A percentile compares a stretch with the other conserved stretches of the same genome.
phyloP scores from a whole-genome alignment of 35 echinoderm and acorn worm genomes.

The Holothuria glaberrima region DNA sequence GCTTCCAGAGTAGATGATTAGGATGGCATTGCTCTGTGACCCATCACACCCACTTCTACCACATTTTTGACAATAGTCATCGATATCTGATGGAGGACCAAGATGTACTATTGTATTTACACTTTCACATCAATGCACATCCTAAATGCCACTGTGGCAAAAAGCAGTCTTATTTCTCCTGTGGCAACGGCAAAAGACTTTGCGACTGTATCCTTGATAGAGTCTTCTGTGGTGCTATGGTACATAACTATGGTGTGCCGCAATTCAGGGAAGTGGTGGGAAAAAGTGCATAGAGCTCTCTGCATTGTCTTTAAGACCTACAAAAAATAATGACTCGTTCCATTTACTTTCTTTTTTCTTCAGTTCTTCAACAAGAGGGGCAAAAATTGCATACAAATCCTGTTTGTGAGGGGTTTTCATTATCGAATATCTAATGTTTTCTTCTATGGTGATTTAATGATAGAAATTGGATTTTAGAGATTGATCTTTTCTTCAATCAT shows the following conservation, averaged over 20 bases:
- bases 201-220: slow-evolving; percentile 15
- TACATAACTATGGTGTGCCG: slow-evolving; percentile 17
- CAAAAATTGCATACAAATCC: not conserved
- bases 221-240: slow-evolving; percentile 2
- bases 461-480: not conserved
- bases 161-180: slow-evolving; percentile 38
- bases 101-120: not conserved
- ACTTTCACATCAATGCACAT: slow-evolving; percentile 53
- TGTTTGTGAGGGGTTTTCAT: not conserved
- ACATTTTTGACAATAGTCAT: slow-evolving; percentile 63
- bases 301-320: slow-evolving; percentile 2
- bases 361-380: not conserved
- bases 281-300: slow-evolving; percentile 11
- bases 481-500: not conserved
- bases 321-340: slow-evolving; percentile 13
- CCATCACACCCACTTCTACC: slow-evolving; percentile 64
- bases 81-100: slow-evolving; percentile 44
- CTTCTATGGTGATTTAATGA: slow-evolving; percentile 9
- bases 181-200: slow-evolving; percentile 12
- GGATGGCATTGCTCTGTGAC: slow-evolving; percentile 37
- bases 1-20: slow-evolving; percentile 40
- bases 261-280: not conserved
- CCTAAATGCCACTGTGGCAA: slow-evolving; percentile 45
- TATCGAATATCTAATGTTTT: not conserved
- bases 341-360: not conserved